Percentiles rank a stretch among this genome's conserved stretches.
Evolutionary conservation across 2,113 vertebrate genomes (phyloP).

Genomic region (Amazona guildingii): DNA sequence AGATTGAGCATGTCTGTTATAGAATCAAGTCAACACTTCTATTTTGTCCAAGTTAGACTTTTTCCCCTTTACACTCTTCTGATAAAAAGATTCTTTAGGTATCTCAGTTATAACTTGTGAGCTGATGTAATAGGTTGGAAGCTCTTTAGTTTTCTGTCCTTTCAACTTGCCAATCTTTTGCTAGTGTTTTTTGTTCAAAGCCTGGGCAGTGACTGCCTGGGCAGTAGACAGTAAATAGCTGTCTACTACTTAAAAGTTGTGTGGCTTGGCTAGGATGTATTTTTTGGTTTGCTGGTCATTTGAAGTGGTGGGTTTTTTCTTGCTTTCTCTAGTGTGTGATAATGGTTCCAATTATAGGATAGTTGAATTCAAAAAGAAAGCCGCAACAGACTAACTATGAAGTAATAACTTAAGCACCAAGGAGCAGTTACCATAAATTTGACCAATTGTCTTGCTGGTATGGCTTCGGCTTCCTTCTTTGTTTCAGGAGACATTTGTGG

Average conservation of each 20-base stretch:
- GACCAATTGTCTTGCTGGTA: not conserved
- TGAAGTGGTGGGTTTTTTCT: not conserved
- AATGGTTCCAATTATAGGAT: not conserved
- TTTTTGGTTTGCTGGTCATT: not conserved
- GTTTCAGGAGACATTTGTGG: not conserved
- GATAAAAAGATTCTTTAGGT: not conserved
- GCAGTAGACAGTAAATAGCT: not conserved
- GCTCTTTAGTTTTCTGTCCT: not conserved
- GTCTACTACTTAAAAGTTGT: not conserved
- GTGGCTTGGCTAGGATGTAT: not conserved
- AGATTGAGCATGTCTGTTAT: fast-evolving
- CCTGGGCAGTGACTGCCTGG: not conserved
- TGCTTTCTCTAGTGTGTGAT: not conserved
- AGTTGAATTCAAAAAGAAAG: not conserved
- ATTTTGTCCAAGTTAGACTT: not conserved
- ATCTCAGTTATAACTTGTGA: not conserved
- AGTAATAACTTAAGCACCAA: not conserved
- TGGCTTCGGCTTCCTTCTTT: not conserved
- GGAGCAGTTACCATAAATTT: not conserved
- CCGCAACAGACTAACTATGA: not conserved
- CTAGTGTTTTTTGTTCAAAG: not conserved
- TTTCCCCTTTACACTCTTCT: not conserved
- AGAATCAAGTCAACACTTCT: not conserved
- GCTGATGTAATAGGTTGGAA: not conserved
- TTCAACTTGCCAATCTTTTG: not conserved